Evolutionary conservation across 2,888 invertebrate species (phyloP), one percentile per base, ranked within the genome.

Genomic region (Pristionchus entomophagus): DNA sequence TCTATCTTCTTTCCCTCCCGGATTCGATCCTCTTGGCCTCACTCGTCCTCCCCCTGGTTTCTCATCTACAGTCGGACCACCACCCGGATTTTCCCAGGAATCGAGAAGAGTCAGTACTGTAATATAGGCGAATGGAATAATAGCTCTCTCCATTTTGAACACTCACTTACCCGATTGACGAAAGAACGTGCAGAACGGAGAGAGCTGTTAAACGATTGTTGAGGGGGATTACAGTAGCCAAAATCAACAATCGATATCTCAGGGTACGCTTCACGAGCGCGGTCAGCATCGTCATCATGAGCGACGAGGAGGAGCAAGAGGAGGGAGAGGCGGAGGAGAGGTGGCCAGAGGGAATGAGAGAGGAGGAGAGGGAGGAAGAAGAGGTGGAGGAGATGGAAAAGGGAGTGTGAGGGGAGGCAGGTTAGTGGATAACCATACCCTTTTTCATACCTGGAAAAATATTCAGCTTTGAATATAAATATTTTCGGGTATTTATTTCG

Each of bases 241-340:
- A 45, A 45, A 45, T 65, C 65, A 10, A n/a, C 17, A 65, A 65
- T 65, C 65, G 65, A 65, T 65, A n/a, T 17, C 35, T 17, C 65
- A 65, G 65, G 35, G 65, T 22, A 19, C 65, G 10, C 8, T 29
- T 32, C 62, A 62, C 32, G 62, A 62, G 0, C 32, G 32, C 32
- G 62, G 62, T 62, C 62, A 62, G 35, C 32, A 65, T 65, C 65
- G 32, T 59, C 59, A 38, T n/a, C 73, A 73, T 22, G 73, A 78
- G 51, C 14, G 78, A 49, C 26, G 80, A 80, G 80, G 80, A 80
- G 53, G 56, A 45, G 45, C 6, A 14, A 45, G 45, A 80, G n/a
- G 53, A 14, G 51, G 35, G 22, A 26, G 51, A 10, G 78, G 53
- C 26, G 53, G 80, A 49, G 51, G 35, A 80, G 80, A 51, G 51